Evolutionary conservation across 2,797 vertebrate species (phyloP).

Genomic region (Alca torda): DNA sequence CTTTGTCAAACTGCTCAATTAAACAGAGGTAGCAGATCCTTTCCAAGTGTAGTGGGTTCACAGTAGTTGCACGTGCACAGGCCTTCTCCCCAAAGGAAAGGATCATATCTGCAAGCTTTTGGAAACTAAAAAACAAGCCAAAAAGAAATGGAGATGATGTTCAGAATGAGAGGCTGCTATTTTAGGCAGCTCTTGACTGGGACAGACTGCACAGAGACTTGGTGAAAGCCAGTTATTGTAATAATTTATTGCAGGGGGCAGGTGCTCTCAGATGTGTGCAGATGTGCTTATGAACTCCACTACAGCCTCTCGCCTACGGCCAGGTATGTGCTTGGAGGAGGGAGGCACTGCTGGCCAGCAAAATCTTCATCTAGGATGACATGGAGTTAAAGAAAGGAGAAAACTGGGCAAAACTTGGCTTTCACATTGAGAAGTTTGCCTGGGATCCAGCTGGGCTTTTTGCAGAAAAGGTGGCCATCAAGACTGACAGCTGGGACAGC

Average conservation of each 20-base stretch:
- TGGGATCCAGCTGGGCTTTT: not conserved
- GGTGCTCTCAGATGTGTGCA: not conserved
- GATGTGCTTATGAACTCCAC: not conserved
- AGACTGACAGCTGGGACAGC: not conserved
- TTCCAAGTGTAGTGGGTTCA: not conserved
- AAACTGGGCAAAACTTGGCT: not conserved
- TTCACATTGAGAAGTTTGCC: not conserved
- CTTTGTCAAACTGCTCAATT: not conserved
- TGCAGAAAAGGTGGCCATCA: not conserved
- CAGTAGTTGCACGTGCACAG: not conserved
- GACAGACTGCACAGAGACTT: not conserved
- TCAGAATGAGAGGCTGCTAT: not conserved
- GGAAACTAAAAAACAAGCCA: not conserved
- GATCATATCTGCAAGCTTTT: not conserved
- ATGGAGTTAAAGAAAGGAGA: not conserved
- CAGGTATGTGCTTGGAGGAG: not conserved
- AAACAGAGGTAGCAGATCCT: not conserved
- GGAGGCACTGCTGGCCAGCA: not conserved
- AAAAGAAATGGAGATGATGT: not conserved
- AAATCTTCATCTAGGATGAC: not conserved
- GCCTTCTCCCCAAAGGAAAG: not conserved
- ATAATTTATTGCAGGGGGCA: not conserved
- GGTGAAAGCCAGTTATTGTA: not conserved
- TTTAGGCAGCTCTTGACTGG: not conserved
- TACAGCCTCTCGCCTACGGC: rapidly evolving